phyloP scores from a whole-genome alignment of 2,113 vertebrate genomes.

The Reinhardtius hippoglossoides region DNA sequence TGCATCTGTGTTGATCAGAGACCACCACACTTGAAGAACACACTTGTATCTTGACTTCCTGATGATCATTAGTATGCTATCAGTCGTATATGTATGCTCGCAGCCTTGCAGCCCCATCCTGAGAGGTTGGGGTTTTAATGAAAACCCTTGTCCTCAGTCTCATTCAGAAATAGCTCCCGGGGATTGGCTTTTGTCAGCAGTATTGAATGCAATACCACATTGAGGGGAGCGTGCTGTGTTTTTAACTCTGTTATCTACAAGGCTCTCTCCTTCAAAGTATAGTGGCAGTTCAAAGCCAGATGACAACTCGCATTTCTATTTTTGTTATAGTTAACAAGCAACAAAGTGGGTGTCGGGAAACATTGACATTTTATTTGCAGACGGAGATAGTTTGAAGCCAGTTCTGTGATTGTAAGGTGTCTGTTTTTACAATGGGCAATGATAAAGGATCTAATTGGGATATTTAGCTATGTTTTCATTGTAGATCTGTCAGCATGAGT shows the following conservation, averaged over 20 bases:
- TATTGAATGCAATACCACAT: constrained; percentile 13
- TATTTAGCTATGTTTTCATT: no score
- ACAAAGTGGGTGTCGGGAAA: no score
- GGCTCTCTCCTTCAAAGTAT: background rate
- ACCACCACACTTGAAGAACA: background rate
- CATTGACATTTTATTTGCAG: no score
- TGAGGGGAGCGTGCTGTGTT: background rate
- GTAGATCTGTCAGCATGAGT: no score
- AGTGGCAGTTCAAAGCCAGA: background rate
- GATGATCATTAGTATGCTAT: constrained; percentile 20
- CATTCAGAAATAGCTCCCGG: background rate
- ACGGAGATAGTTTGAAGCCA: no score
- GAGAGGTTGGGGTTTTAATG: constrained; percentile 5
- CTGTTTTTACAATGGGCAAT: no score
- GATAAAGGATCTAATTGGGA: no score
- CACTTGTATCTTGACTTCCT: constrained; percentile 10
- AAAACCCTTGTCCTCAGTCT: background rate
- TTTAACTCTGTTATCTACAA: background rate
- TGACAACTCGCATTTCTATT: background rate
- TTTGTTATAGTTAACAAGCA: no score
- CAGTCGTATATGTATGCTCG: no score
- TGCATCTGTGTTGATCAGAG: background rate
- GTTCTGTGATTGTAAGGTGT: no score
- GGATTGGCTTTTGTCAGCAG: constrained; percentile 30
- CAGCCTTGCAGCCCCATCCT: background rate